Conservation (phyloP, 2,797 vertebrate genomes). For the Takifugu rubripes region DNA sequence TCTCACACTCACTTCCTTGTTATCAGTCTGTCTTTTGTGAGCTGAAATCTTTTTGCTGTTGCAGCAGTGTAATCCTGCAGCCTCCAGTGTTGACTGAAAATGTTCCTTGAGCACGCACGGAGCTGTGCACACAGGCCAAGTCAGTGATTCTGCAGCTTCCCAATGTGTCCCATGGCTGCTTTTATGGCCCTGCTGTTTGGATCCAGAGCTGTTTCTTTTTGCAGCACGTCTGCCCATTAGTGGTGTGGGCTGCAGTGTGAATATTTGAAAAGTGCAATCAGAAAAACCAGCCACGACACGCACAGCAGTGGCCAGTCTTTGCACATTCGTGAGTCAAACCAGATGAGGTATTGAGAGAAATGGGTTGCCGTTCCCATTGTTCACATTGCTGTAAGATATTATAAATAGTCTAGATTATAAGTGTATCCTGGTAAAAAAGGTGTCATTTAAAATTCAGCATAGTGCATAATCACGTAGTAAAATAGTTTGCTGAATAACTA, state of each 20-base stretch:
- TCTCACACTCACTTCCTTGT: no score
- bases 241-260: constrained; percentile 1
- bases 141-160: constrained; percentile 16
- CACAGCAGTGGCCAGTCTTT: constrained; percentile 6
- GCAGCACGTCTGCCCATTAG: constrained; percentile 15
- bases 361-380: constrained; percentile 33
- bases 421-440: constrained; percentile 16
- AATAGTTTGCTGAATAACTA: constrained; percentile 28
- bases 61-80: constrained; percentile 6
- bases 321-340: constrained; percentile 32
- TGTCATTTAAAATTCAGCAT: neutral
- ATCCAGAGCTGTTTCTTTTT: constrained; percentile 24
- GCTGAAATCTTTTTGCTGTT: neutral
- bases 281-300: constrained; percentile 47
- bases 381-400: constrained; percentile 22
- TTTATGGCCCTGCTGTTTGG: constrained; percentile 31
- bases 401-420: constrained; percentile 35
- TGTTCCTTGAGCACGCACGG: neutral
- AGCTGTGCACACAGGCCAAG: constrained; percentile 4
- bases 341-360: constrained; percentile 19
- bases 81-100: constrained; percentile 6
- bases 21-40: neutral
- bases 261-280: constrained; percentile 44
- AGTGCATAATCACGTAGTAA: neutral
- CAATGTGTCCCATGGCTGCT: constrained; percentile 1